These are phyloP conservation scores for Pomacea canaliculata DNA, from an alignment of 2,888 invertebrate genomes.

Conservation along the genomic window DNA sequence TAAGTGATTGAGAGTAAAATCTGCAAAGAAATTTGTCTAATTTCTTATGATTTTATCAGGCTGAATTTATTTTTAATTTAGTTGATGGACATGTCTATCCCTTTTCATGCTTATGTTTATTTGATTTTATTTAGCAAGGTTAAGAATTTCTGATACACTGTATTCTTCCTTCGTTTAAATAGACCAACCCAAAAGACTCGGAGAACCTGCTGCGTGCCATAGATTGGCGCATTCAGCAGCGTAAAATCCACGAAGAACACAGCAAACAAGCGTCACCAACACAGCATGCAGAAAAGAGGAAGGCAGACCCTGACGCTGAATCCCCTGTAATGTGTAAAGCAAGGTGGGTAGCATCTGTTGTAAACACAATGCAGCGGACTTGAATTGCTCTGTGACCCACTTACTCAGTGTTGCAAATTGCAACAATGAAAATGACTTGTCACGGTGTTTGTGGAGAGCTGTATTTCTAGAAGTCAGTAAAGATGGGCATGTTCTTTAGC, in stretches of 20 bases:
- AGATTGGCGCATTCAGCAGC: slow-evolving; percentile 71
- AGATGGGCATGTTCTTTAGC: too few relatives aligned
- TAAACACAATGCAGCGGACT: neutral
- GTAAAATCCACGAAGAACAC: slow-evolving; percentile 58
- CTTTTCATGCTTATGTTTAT: too few relatives aligned
- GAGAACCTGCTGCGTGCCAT: slow-evolving; percentile 78
- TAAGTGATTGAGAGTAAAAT: too few relatives aligned
- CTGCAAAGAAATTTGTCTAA: too few relatives aligned
- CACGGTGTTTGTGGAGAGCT: too few relatives aligned
- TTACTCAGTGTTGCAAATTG: too few relatives aligned
- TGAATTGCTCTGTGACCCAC: neutral
- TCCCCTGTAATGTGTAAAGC: slow-evolving; percentile 30
- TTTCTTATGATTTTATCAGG: too few relatives aligned
- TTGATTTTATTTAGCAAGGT: too few relatives aligned
- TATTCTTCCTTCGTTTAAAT: slow-evolving; percentile 42
- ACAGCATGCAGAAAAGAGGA: slow-evolving; percentile 50
- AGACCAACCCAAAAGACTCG: slow-evolving; percentile 80
- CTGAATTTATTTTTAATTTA: too few relatives aligned
- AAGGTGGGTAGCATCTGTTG: slow-evolving; percentile 23
- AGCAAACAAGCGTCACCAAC: slow-evolving; percentile 27
- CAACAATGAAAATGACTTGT: too few relatives aligned
- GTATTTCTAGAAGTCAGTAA: too few relatives aligned
- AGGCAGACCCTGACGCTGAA: slow-evolving; percentile 46
- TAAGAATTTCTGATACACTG: neutral
- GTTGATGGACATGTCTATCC: too few relatives aligned